Base-by-base conservation (phyloP, 2,888 invertebrate species). In the Bellardia pandia region DNA sequence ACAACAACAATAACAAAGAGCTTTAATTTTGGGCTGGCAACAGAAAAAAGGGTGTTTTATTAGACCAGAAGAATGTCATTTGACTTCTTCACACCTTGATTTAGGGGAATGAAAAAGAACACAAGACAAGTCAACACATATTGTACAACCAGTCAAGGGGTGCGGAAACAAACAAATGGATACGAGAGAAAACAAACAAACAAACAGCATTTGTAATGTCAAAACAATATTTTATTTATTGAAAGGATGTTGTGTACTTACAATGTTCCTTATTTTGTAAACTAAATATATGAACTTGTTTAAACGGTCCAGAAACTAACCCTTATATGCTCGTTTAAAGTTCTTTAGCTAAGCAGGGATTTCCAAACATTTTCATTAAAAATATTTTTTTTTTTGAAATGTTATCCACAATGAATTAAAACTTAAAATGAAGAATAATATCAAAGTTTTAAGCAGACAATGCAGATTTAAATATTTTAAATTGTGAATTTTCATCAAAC, bases 21-120 rank as follows among this genome's bases (percentile, higher is more conserved):
- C 23, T 79, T 72, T 14, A 9, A 60, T 58, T 48, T 23, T 33
- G 45, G 60, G 42, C 62, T 68, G 58, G 33, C 64, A 64, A 58
- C 7, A 33, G 7, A 75, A 69, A 75, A 87, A 86, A 78, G 83
- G 85, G 80, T 88, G 85, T 75, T 82, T 76, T 68, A 69, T 85
- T 66, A 37, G 68, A 84, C 74, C 62, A 68, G n/a, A 71, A 78
- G 77, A 72, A 75, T 72, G 86, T 83, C 83, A 81, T 89, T 89
- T 89, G 85, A 89, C 85, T 85, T 86, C 42, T 86, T 89, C 85
- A 86, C 88, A 89, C 86, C 86, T 88, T 88, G 82, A 76, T 76
- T 83, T 75, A 71, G 42, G 37, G 74, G 58, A 71, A 51, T 11
- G 58, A 60, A 56, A 86, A 42, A 72, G 37, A 53, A 40, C 42